A percentile compares a stretch with the other conserved stretches of the same genome.
Conservation (phyloP, 1,140 invertebrate species). For the Pristionchus pacificus region DNA sequence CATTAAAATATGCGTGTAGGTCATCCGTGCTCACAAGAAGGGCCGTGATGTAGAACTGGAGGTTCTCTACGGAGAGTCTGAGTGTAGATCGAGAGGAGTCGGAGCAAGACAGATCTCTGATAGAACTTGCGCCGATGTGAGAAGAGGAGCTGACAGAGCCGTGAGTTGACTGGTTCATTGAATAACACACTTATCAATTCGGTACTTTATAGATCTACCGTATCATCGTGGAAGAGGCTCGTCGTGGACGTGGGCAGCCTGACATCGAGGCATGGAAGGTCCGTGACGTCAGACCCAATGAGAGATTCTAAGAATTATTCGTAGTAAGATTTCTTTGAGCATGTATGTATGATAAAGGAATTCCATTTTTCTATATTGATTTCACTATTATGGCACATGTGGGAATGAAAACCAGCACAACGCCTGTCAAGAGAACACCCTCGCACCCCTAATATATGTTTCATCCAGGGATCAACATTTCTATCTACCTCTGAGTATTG, state of each 20-base stretch:
- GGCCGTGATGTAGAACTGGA: background rate
- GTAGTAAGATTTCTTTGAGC: no score
- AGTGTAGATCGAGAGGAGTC: background rate
- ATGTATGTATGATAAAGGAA: no score
- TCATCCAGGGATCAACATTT: no score
- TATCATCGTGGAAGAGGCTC: background rate
- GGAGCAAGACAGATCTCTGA: background rate
- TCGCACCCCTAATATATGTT: no score
- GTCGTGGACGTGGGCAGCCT: background rate
- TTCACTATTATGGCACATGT: no score
- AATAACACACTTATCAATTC: background rate
- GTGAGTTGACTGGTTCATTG: background rate
- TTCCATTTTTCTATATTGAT: no score
- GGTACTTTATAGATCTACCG: constrained; percentile 1
- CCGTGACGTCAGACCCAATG: background rate
- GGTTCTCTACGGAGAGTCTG: background rate
- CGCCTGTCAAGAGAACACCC: no score
- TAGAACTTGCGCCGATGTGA: background rate
- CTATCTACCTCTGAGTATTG: no score
- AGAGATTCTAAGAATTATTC: no score
- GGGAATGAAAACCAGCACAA: no score
- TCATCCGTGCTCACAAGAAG: background rate
- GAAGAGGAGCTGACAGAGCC: background rate
- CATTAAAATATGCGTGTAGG: background rate
- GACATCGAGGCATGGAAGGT: background rate